These are phyloP conservation scores for Macrophya alboannulata DNA, from an alignment of 2,888 invertebrate species.

Conservation along the genomic window DNA sequence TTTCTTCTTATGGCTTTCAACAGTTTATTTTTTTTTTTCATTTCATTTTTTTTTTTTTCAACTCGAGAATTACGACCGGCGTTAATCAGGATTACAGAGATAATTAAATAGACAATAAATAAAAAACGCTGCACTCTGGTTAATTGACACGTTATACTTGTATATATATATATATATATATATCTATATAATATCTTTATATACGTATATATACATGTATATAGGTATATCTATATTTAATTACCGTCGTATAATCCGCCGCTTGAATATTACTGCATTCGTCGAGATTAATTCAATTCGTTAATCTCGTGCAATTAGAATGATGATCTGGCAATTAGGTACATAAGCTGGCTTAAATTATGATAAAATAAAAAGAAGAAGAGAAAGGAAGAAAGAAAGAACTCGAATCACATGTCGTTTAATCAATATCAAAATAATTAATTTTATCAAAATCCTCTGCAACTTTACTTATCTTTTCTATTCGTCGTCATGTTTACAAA, in stretches of 20 bases:
- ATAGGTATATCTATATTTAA: neutral
- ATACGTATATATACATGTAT: too few species aligned
- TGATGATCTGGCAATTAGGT: slow-evolving; percentile 5
- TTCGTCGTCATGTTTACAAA: too few species aligned
- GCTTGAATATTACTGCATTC: slow-evolving; percentile 6
- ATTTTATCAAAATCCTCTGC: neutral
- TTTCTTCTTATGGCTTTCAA: neutral
- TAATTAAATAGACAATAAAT: neutral
- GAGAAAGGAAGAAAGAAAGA: neutral
- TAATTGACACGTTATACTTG: slow-evolving; percentile 1
- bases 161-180: too few species aligned
- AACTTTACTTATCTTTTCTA: too few species aligned
- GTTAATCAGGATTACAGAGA: neutral
- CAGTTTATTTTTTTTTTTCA: neutral
- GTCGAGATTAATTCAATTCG: neutral
- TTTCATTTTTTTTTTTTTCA: neutral
- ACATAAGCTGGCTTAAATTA: neutral
- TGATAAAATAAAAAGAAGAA: neutral
- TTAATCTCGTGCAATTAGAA: neutral
- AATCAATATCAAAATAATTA: neutral
- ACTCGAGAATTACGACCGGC: neutral
- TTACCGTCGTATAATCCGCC: neutral
- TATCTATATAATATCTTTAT: too few species aligned
- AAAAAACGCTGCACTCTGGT: neutral
- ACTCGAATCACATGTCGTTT: neutral